These are phyloP conservation scores for Bergia sp. DNA, from an alignment of 92 coral and sea anemone genomes.

Conservation along the genomic window DNA sequence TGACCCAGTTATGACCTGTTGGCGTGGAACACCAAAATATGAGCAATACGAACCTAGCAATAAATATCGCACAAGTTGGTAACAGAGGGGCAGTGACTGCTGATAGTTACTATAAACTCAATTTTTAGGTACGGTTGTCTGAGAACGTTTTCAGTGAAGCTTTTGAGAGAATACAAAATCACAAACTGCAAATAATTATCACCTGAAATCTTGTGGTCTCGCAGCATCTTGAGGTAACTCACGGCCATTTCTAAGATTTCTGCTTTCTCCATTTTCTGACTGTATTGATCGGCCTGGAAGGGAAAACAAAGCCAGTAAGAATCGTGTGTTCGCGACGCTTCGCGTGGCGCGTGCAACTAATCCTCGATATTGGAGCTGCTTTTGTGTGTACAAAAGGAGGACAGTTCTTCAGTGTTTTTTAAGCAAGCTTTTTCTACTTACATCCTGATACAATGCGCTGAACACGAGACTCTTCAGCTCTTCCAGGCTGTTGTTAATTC, in stretches of 20 bases:
- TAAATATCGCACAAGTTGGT: background rate
- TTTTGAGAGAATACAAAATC: background rate
- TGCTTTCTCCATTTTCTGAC: slow-evolving; percentile 98
- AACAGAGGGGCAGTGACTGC: background rate
- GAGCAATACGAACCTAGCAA: background rate
- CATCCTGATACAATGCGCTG: slow-evolving; percentile 82
- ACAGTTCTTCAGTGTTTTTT: background rate
- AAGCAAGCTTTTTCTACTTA: slow-evolving; percentile 44
- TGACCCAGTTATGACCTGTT: slow-evolving; percentile 51
- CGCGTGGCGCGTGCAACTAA: slow-evolving; percentile 1
- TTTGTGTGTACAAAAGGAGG: background rate
- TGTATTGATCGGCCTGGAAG: slow-evolving; percentile 74
- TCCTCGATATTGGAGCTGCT: slow-evolving; percentile 18
- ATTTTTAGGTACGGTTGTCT: background rate
- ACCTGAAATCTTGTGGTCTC: slow-evolving; percentile 67
- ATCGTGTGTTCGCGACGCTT: background rate
- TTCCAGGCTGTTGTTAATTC: slow-evolving; percentile 85
- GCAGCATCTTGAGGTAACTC: slow-evolving; percentile 83
- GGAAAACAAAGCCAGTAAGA: slow-evolving; percentile 10
- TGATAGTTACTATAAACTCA: background rate
- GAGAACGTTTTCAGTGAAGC: background rate
- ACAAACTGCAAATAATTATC: background rate
- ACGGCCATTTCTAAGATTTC: slow-evolving; percentile 96
- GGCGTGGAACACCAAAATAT: background rate
- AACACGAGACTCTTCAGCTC: slow-evolving; percentile 80